Conservation (phyloP, 2,797 vertebrate species). For the Hippoglossus hippoglossus region DNA sequence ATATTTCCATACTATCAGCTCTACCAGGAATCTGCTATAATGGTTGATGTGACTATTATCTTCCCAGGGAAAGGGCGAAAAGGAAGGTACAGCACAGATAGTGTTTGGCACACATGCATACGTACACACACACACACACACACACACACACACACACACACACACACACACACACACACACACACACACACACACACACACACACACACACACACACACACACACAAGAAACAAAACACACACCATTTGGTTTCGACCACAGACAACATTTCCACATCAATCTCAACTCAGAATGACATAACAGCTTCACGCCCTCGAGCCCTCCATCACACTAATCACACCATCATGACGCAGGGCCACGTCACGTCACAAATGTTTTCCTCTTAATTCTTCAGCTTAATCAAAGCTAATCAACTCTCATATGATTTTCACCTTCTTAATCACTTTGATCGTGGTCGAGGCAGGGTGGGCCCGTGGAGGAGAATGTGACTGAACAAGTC, state of each 20-base stretch:
- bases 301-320: slow-evolving; percentile 35
- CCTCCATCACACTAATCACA: slow-evolving; percentile 63
- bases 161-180: not conserved
- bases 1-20: slow-evolving; percentile 8
- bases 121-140: not conserved
- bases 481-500: slow-evolving; percentile 63
- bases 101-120: slow-evolving; percentile 1
- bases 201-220: not conserved
- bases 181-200: not conserved
- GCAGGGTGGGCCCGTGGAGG: slow-evolving; percentile 66
- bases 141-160: no score
- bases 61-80: slow-evolving; percentile 8
- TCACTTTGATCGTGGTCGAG: slow-evolving; percentile 71
- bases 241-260: no score
- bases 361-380: slow-evolving; percentile 55
- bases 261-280: slow-evolving; percentile 10
- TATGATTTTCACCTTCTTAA: slow-evolving; percentile 78
- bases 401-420: slow-evolving; percentile 76
- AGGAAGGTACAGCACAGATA: slow-evolving; percentile 10
- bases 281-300: slow-evolving; percentile 42
- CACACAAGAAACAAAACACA: not conserved
- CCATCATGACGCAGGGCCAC: slow-evolving; percentile 67
- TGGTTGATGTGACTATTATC: slow-evolving; percentile 24
- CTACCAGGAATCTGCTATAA: not conserved
- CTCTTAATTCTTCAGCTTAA: slow-evolving; percentile 71